phyloP scores from a whole-genome alignment of 2,113 vertebrate genomes.

The Thomomys bottae region DNA sequence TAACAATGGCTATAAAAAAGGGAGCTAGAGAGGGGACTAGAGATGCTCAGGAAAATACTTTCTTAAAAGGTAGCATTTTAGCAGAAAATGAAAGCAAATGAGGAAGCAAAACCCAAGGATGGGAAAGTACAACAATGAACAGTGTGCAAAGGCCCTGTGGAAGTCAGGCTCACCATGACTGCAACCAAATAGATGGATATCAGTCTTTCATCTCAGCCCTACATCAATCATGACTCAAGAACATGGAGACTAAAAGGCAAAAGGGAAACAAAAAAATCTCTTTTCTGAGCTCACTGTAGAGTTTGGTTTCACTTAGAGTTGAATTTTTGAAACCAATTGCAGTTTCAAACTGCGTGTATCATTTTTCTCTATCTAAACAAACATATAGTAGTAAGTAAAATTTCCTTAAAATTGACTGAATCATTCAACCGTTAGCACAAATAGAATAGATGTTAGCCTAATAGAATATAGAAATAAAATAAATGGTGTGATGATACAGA shows the following conservation, averaged over 20 bases:
- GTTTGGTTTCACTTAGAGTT: background rate
- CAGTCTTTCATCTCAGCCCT: background rate
- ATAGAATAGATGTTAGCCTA: conserved; percentile 46
- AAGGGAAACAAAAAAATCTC: background rate
- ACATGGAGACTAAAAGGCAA: background rate
- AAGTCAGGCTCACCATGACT: background rate
- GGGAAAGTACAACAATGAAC: background rate
- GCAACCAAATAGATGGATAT: background rate
- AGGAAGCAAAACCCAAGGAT: background rate
- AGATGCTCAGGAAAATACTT: background rate
- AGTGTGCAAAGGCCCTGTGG: background rate
- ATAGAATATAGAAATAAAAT: conserved; percentile 49
- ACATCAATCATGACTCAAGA: background rate
- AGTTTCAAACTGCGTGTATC: background rate
- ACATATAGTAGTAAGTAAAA: background rate
- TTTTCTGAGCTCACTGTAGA: background rate
- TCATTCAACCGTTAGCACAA: conserved; percentile 42
- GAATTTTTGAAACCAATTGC: background rate
- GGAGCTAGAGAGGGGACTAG: background rate
- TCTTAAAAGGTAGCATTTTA: background rate
- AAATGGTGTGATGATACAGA: conserved; percentile 41
- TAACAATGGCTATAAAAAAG: background rate
- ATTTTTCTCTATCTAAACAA: conserved; percentile 29
- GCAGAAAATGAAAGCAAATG: background rate
- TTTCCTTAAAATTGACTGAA: conserved; percentile 57